Conservation (phyloP, 2,888 invertebrate species). For the Drosophila neonasuta region DNA sequence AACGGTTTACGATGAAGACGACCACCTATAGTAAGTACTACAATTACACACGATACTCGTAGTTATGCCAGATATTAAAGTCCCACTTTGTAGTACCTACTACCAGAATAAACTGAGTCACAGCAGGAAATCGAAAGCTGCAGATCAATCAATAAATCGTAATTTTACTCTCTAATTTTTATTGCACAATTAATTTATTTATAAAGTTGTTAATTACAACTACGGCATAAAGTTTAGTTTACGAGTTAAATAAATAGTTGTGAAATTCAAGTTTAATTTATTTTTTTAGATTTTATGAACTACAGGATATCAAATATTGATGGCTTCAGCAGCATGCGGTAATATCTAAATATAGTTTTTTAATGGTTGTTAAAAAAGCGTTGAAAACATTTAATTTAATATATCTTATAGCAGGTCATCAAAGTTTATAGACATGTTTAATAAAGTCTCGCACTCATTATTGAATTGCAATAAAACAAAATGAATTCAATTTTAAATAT, state of each 20-base stretch:
- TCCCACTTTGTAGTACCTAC: constrained; percentile 30
- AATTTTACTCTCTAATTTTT: background rate
- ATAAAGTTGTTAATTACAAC: constrained; percentile 1
- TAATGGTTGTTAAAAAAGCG: background rate
- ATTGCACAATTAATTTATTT: background rate
- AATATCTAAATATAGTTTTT: background rate
- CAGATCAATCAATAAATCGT: constrained; percentile 4
- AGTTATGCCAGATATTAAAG: constrained; percentile 49
- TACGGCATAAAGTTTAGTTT: background rate
- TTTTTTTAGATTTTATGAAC: background rate
- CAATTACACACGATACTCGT: constrained; percentile 46
- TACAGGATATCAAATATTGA: background rate
- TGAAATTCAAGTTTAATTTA: background rate
- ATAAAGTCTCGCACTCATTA: background rate
- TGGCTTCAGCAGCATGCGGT: background rate
- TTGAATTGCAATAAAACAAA: background rate
- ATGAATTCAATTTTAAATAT: background rate
- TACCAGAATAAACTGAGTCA: constrained; percentile 19
- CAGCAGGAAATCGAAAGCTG: constrained; percentile 8
- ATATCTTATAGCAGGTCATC: background rate
- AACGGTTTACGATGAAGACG: constrained; percentile 19
- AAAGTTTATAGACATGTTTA: background rate
- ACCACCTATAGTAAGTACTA: constrained; percentile 39
- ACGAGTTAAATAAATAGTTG: background rate
- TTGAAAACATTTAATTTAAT: background rate